Evolutionary conservation across 2,797 vertebrate genomes (phyloP).

Genomic region (Chrysocyon brachyurus): DNA sequence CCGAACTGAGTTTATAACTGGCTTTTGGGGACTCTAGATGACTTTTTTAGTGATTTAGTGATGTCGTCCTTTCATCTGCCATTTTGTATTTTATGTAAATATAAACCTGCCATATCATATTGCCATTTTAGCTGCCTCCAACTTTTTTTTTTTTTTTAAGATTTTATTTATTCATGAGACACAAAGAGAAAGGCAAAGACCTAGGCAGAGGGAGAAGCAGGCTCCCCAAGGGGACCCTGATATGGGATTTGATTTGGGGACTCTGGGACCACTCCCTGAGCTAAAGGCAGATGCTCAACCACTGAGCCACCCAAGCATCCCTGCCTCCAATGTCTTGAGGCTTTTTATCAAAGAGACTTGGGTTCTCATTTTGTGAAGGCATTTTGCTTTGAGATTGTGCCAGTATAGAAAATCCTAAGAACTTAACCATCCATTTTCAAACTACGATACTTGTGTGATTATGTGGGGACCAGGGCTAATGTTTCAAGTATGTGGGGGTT

Average conservation of each 20-base stretch:
- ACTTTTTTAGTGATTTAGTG: constrained; percentile 7
- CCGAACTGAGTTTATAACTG: constrained; percentile 9
- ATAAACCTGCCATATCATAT: not conserved
- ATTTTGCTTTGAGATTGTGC: not conserved
- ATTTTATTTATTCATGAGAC: no score
- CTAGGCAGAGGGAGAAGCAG: no score
- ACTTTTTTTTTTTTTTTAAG: not conserved
- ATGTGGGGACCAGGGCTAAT: not conserved
- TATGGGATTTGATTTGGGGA: no score
- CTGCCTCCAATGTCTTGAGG: not conserved
- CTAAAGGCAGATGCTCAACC: no score
- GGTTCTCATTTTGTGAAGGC: not conserved
- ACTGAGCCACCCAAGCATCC: no score
- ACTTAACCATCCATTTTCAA: not conserved
- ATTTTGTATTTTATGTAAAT: not conserved
- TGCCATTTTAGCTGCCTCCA: not conserved
- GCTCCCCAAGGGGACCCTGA: no score
- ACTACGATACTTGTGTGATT: not conserved
- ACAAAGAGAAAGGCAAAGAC: no score
- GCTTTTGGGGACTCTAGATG: not conserved
- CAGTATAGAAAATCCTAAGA: not conserved
- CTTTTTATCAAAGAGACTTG: not conserved
- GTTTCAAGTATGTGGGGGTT: not conserved
- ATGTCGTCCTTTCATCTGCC: not conserved
- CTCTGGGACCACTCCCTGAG: no score